Evolutionary conservation across 2,888 invertebrate species (phyloP).

Genomic region (Rugalucina vietnamica): DNA sequence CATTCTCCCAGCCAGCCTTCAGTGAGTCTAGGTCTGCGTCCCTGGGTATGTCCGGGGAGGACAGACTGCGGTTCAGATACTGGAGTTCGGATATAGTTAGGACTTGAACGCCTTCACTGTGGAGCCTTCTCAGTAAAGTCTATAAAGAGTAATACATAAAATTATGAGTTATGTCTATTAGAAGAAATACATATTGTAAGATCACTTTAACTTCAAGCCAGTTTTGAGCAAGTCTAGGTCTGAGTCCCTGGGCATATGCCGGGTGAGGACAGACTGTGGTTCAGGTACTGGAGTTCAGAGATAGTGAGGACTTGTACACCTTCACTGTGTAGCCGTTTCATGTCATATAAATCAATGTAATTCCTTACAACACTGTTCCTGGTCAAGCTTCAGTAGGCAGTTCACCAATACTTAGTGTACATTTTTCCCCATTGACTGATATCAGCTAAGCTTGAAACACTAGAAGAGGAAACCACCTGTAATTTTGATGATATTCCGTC

Average conservation of each 20-base stretch:
- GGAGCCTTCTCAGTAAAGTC: conserved; percentile 67
- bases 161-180: too few species aligned
- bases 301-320: conserved; percentile 80
- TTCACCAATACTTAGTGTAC: too few species aligned
- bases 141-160: not conserved
- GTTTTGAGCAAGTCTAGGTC: conserved; percentile 67
- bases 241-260: conserved; percentile 48
- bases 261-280: conserved; percentile 71
- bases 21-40: conserved; percentile 66
- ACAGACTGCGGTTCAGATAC: conserved; percentile 77
- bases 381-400: too few species aligned
- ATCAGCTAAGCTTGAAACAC: too few species aligned
- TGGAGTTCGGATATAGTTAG: conserved; percentile 81
- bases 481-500: too few species aligned
- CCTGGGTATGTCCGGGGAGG: conserved; percentile 49
- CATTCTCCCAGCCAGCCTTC: conserved; percentile 78
- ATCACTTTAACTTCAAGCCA: conserved; percentile 80
- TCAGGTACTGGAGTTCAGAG: conserved; percentile 81
- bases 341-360: too few species aligned
- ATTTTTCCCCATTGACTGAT: too few species aligned
- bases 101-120: conserved; percentile 81
- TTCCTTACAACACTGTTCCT: too few species aligned
- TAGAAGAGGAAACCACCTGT: too few species aligned
- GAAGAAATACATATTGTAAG: too few species aligned
- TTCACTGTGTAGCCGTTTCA: conserved; percentile 76